Evolutionary conservation across 2,797 vertebrate genomes (phyloP).

Genomic region (Acanthis flammea): DNA sequence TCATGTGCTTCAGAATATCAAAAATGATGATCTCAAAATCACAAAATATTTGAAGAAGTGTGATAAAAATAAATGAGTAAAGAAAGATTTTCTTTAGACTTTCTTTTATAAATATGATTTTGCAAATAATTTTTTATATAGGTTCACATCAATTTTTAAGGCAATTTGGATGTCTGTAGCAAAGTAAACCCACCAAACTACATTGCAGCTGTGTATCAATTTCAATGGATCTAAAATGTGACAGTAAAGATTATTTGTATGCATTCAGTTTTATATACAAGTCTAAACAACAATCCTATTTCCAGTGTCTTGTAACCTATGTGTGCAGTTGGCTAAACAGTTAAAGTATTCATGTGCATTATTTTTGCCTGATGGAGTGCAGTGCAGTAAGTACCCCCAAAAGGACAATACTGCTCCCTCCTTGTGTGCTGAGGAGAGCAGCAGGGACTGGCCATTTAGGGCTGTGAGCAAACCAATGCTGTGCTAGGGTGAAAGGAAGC

Average conservation of each 20-base stretch:
- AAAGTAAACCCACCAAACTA: background rate
- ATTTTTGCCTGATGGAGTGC: conserved; percentile 60
- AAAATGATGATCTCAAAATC: background rate
- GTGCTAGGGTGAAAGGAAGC: conserved; percentile 58
- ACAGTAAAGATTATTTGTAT: conserved; percentile 18
- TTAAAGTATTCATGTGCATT: conserved; percentile 67
- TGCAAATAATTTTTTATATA: background rate
- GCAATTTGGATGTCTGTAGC: background rate
- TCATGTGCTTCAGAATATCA: background rate
- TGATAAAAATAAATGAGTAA: background rate
- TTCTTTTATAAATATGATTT: background rate
- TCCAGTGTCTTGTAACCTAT: conserved; percentile 44
- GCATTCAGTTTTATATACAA: background rate
- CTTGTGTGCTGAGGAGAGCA: conserved; percentile 34
- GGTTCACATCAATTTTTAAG: background rate
- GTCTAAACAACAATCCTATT: conserved; percentile 31
- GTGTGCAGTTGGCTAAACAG: conserved; percentile 59
- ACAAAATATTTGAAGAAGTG: background rate
- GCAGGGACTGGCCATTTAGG: conserved; percentile 54
- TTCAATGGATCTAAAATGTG: background rate
- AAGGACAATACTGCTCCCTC: conserved; percentile 63
- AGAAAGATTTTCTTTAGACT: background rate
- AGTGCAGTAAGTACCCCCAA: conserved; percentile 59
- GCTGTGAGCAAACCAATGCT: conserved; percentile 48
- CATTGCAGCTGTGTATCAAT: background rate